phyloP scores from a whole-genome alignment of 2,888 invertebrate species.

The Synanthedon tipuliformis region DNA sequence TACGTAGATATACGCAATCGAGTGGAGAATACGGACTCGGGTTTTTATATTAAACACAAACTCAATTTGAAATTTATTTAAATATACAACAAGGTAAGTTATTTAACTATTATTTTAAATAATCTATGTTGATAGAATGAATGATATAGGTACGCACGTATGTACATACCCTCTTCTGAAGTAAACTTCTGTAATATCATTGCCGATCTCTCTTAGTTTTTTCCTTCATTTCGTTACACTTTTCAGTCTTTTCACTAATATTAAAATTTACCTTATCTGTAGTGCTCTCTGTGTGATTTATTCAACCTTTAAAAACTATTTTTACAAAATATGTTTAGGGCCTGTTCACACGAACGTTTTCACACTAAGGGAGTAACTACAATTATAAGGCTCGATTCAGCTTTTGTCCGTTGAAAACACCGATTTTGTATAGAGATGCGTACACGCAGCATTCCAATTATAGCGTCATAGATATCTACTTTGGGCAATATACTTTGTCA shows the following conservation, averaged over 20 bases:
- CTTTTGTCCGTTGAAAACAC: not conserved
- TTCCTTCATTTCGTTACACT: constrained; percentile 31
- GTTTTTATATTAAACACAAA: constrained; percentile 6
- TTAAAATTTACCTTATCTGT: constrained; percentile 5
- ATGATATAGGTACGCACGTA: constrained; percentile 23
- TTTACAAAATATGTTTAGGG: no score
- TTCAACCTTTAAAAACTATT: no score
- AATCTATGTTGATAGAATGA: constrained; percentile 58
- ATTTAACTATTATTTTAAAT: constrained; percentile 49
- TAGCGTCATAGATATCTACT: no score
- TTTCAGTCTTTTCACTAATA: constrained; percentile 46
- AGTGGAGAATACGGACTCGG: no score
- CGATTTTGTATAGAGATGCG: no score
- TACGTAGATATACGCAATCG: no score
- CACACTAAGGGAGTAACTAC: constrained; percentile 13
- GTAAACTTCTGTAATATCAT: constrained; percentile 25
- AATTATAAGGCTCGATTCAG: constrained; percentile 9
- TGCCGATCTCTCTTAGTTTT: constrained; percentile 22
- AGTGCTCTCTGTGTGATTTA: no score
- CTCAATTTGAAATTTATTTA: constrained; percentile 51
- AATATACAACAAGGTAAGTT: constrained; percentile 61
- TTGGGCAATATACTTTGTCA: no score
- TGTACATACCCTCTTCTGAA: no score
- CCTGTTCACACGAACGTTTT: constrained; percentile 1
- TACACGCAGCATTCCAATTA: no score